Percentiles rank a stretch among this genome's conserved stretches.
phyloP scores from a whole-genome alignment of 1,140 invertebrate species.

The Gonioctena quinquepunctata region DNA sequence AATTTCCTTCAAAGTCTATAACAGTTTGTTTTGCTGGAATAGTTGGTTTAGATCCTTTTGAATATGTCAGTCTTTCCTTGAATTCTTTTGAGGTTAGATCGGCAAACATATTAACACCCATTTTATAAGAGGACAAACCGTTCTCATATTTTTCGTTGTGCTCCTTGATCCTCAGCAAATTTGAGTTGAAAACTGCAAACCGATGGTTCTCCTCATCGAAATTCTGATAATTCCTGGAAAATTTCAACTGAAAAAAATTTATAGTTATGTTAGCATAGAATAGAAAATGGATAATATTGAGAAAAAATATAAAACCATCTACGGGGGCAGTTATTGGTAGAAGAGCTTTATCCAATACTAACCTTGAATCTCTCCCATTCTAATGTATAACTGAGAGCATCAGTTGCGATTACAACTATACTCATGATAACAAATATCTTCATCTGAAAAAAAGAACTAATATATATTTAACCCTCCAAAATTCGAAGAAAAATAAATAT shows the following conservation, averaged over 20 bases:
- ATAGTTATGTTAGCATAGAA: not conserved
- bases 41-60: too few species aligned
- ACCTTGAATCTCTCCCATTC: not conserved
- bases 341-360: too few species aligned
- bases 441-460: too few species aligned
- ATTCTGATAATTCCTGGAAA: not conserved
- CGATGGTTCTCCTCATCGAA: conserved; percentile 73
- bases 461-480: too few species aligned
- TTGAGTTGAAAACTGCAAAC: conserved; percentile 85
- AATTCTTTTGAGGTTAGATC: conserved; percentile 84
- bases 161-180: conserved; percentile 77
- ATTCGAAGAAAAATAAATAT: too few species aligned
- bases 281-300: not conserved
- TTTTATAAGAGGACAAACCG: conserved; percentile 67
- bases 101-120: conserved; percentile 77
- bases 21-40: too few species aligned
- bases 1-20: too few species aligned
- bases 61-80: too few species aligned
- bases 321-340: too few species aligned
- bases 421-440: not conserved
- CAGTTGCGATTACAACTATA: not conserved
- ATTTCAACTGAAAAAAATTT: too few species aligned
- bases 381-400: not conserved
- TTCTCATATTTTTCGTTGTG: conserved; percentile 73
- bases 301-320: too few species aligned